Evolutionary conservation across 1,140 invertebrate species (phyloP).

Genomic region (Camponotus pennsylvanicus): DNA sequence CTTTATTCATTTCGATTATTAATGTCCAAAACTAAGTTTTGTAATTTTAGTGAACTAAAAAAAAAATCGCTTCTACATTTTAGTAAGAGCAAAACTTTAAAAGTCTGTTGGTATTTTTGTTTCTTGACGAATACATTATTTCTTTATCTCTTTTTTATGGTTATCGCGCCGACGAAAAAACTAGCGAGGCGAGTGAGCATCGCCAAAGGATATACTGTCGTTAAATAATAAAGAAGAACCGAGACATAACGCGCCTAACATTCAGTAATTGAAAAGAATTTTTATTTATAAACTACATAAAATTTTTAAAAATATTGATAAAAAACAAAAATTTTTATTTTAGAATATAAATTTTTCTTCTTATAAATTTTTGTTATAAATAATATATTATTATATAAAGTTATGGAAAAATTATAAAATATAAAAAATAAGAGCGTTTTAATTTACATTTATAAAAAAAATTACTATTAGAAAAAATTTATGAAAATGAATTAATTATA

Average conservation of each 20-base stretch:
- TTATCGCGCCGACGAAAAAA: constrained; percentile 19
- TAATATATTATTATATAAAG: neutral
- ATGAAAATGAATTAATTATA: no score
- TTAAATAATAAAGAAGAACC: constrained; percentile 38
- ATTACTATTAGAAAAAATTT: no score
- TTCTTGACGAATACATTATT: constrained; percentile 10
- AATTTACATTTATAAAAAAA: neutral
- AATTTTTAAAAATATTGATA: neutral
- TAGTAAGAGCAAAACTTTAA: neutral
- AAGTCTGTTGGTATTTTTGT: neutral
- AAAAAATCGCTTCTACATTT: neutral
- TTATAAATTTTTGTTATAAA: no score
- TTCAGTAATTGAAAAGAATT: neutral
- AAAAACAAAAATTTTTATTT: neutral
- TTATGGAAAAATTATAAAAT: neutral
- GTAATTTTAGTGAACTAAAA: constrained; percentile 6
- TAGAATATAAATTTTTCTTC: no score
- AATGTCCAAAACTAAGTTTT: neutral
- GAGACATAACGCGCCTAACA: constrained; percentile 1
- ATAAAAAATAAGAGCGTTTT: neutral
- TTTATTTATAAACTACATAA: constrained; percentile 13
- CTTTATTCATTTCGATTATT: no score
- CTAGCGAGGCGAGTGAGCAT: constrained; percentile 7
- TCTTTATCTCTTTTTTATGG: neutral
- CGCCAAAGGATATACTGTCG: neutral